A percentile compares a stretch with the other conserved stretches of the same genome.
phyloP scores from a whole-genome alignment of 53 echinoderm and acorn worm genomes.

The Holothuria leucospilota region DNA sequence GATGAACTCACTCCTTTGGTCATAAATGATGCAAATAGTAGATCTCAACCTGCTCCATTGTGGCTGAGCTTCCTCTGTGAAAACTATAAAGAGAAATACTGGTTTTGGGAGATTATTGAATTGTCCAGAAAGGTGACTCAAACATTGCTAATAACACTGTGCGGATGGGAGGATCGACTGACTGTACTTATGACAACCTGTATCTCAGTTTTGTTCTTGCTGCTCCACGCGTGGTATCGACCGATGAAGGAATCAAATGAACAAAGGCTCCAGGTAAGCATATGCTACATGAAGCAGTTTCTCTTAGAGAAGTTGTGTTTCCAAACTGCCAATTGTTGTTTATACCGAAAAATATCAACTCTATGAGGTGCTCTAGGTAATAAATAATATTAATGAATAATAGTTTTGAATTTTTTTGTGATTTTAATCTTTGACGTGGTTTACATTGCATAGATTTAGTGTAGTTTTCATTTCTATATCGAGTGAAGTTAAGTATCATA shows the following conservation, averaged over 20 bases:
- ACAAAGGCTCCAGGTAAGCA: not conserved
- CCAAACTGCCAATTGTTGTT: too few relatives aligned
- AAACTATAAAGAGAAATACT: not conserved
- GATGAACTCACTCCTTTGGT: not conserved
- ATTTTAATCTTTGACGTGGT: too few relatives aligned
- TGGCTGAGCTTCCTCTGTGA: not conserved
- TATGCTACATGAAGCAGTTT: too few relatives aligned
- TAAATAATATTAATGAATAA: too few relatives aligned
- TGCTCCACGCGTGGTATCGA: not conserved
- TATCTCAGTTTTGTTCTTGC: not conserved
- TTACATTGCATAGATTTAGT: too few relatives aligned
- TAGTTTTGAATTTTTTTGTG: too few relatives aligned
- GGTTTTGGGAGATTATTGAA: constrained; percentile 5
- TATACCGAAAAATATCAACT: too few relatives aligned
- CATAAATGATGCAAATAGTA: not conserved
- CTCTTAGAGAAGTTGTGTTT: too few relatives aligned
- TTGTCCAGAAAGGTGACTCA: not conserved
- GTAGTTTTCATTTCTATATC: too few relatives aligned
- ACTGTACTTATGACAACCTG: not conserved
- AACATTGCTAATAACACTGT: not conserved
- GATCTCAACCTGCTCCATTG: too few relatives aligned
- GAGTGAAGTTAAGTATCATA: too few relatives aligned
- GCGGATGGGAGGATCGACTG: not conserved
- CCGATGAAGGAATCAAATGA: not conserved
- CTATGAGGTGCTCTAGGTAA: too few relatives aligned